phyloP scores from a whole-genome alignment of 2,888 invertebrate species.

The Fragum fragum region DNA sequence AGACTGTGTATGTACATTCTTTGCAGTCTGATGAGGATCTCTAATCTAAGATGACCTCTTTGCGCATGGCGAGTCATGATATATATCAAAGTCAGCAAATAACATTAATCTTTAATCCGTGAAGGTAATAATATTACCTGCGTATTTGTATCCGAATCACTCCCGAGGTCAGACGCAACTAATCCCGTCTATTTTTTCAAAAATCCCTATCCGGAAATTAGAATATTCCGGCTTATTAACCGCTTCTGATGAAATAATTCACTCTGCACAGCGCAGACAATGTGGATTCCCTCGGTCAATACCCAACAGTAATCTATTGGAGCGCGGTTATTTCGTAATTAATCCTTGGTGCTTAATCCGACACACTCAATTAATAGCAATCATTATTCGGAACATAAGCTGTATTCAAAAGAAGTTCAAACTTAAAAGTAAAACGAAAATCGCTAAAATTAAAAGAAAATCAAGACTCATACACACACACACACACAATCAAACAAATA shows the following conservation, averaged over 20 bases:
- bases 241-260: conserved; percentile 3
- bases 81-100: neutral
- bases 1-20: too few relatives aligned
- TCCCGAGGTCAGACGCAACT: neutral
- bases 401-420: too few relatives aligned
- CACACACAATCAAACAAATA: too few relatives aligned
- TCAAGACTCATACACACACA: too few relatives aligned
- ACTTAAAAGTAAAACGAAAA: too few relatives aligned
- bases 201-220: neutral
- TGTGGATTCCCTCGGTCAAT: neutral
- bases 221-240: conserved; percentile 6
- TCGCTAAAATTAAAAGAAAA: too few relatives aligned
- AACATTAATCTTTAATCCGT: neutral
- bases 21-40: too few relatives aligned
- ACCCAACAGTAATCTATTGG: neutral
- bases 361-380: too few relatives aligned
- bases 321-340: neutral
- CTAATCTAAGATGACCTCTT: too few relatives aligned
- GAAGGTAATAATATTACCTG: neutral
- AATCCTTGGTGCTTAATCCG: too few relatives aligned
- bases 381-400: too few relatives aligned
- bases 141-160: neutral
- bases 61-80: too few relatives aligned
- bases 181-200: neutral
- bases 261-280: neutral